A percentile compares a stretch with the other conserved stretches of the same genome.
Conservation (phyloP, 2,888 invertebrate genomes). For the Lobophora halterata region DNA sequence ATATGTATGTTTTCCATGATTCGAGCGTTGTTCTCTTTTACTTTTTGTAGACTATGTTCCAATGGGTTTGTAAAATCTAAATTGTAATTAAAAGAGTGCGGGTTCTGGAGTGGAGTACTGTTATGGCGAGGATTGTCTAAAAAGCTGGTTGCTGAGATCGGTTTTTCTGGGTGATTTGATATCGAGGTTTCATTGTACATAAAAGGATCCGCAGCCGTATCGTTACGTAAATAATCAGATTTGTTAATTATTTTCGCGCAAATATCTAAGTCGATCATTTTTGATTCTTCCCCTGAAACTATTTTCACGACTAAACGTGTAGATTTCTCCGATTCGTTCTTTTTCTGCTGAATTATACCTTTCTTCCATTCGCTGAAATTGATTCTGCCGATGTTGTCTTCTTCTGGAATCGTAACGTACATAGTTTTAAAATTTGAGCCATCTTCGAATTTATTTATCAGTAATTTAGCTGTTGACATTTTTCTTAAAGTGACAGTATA, state of each 20-base stretch:
- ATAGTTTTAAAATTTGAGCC: slow-evolving; percentile 60
- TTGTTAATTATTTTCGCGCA: slow-evolving; percentile 52
- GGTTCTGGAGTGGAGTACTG: background rate
- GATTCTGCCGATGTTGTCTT: slow-evolving; percentile 41
- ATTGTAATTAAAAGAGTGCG: slow-evolving; percentile 3
- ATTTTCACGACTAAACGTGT: slow-evolving; percentile 68
- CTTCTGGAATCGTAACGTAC: slow-evolving; percentile 54
- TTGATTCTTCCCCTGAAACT: slow-evolving; percentile 51
- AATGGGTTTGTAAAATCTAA: slow-evolving; percentile 47
- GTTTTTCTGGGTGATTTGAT: slow-evolving; percentile 6
- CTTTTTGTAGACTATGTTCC: slow-evolving; percentile 69
- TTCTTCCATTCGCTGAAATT: slow-evolving; percentile 63
- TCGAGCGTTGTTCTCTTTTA: slow-evolving; percentile 70
- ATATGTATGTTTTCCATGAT: slow-evolving; percentile 75
- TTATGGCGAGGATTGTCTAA: background rate
- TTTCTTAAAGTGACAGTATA: slow-evolving; percentile 37
- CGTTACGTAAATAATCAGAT: slow-evolving; percentile 5
- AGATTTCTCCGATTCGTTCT: slow-evolving; percentile 49
- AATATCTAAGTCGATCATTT: slow-evolving; percentile 56
- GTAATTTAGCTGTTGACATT: slow-evolving; percentile 69
- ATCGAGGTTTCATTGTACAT: background rate
- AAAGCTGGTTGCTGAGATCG: background rate
- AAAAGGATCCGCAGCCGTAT: background rate
- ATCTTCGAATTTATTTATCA: slow-evolving; percentile 69
- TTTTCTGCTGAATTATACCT: slow-evolving; percentile 46